These are phyloP conservation scores for Phthorimaea operculella DNA, from an alignment of 1,140 invertebrate species.

Conservation along the genomic window DNA sequence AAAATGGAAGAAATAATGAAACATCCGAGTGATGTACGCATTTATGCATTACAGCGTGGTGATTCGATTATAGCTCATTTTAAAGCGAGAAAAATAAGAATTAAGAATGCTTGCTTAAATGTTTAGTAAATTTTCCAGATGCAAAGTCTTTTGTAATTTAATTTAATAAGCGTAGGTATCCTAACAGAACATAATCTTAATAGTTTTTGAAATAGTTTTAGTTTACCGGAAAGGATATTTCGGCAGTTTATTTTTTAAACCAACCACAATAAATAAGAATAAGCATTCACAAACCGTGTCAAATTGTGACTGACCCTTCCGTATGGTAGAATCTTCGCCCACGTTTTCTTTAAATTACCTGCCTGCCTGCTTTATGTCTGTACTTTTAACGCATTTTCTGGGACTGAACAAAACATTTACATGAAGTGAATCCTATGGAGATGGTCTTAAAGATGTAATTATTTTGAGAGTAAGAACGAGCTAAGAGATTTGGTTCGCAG, in stretches of 20 bases:
- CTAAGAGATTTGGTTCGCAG: constrained; percentile 24
- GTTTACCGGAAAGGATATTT: neutral
- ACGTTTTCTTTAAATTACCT: constrained; percentile 26
- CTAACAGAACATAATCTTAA: too few species aligned
- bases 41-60: constrained; percentile 12
- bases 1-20: constrained; percentile 24
- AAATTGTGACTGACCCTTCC: constrained; percentile 20
- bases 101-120: too few species aligned
- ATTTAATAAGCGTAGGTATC: too few species aligned
- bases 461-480: neutral
- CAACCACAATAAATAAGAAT: constrained; percentile 21
- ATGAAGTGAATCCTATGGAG: neutral
- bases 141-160: too few species aligned
- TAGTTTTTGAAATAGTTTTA: neutral
- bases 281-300: constrained; percentile 20
- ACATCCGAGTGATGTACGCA: constrained; percentile 15
- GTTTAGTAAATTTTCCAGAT: too few species aligned
- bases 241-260: constrained; percentile 5
- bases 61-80: neutral
- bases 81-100: too few species aligned
- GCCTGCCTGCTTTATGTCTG: constrained; percentile 28
- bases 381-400: constrained; percentile 28
- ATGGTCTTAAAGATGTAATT: neutral
- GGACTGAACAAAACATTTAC: constrained; percentile 17
- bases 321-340: constrained; percentile 23